Conservation (phyloP, 2,888 invertebrate species). For the Bhutanitis thaidina region DNA sequence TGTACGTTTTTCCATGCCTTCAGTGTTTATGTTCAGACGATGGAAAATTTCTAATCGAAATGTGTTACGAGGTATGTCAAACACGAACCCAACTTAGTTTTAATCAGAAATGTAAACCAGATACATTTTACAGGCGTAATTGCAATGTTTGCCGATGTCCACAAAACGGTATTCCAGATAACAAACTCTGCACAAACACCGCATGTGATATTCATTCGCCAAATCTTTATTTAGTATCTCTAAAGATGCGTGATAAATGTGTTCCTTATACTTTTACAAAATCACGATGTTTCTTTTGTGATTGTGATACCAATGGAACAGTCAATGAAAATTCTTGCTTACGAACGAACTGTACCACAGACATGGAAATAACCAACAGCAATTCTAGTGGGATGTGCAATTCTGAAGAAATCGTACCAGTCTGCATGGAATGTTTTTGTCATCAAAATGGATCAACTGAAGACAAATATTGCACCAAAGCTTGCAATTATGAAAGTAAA, state of each 20-base stretch:
- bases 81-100: conserved; percentile 20
- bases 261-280: conserved; percentile 45
- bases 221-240: conserved; percentile 26
- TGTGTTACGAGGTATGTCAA: conserved; percentile 57
- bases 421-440: conserved; percentile 63
- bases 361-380: conserved; percentile 34
- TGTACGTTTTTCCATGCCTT: conserved; percentile 60
- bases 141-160: conserved; percentile 63
- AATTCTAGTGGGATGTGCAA: conserved; percentile 38
- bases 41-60: conserved; percentile 48
- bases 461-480: conserved; percentile 49
- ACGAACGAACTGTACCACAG: conserved; percentile 49
- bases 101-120: conserved; percentile 44
- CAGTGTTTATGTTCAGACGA: conserved; percentile 59
- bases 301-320: conserved; percentile 45
- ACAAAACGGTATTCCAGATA: conserved; percentile 39
- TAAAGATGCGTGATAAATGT: conserved; percentile 38
- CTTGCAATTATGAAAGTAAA: conserved; percentile 50
- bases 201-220: conserved; percentile 8
- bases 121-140: conserved; percentile 47
- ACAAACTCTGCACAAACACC: conserved; percentile 35
- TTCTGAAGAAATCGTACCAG: conserved; percentile 54
- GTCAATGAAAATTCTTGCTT: conserved; percentile 52
- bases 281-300: conserved; percentile 59
- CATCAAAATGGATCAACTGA: conserved; percentile 38